Conservation (phyloP, 2,113 vertebrate genomes). For the Microcebus murinus region DNA sequence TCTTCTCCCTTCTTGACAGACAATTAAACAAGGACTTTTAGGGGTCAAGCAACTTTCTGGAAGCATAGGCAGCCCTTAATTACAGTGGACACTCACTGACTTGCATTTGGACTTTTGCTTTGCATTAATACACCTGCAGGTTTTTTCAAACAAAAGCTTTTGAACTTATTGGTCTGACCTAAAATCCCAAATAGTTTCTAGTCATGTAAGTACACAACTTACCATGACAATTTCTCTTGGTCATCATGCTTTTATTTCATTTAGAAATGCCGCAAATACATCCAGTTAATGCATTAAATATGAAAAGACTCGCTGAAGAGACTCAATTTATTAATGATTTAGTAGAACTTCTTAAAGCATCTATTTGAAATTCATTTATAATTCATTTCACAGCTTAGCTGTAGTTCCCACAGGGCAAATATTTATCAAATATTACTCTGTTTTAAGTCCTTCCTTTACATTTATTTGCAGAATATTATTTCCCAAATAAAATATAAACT, state of each 20-base stretch:
- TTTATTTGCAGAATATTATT: slow-evolving; percentile 60
- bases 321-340: slow-evolving; percentile 83
- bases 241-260: slow-evolving; percentile 67
- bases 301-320: slow-evolving; percentile 80
- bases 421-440: slow-evolving; percentile 82
- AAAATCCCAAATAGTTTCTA: slow-evolving; percentile 59
- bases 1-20: background rate
- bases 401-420: slow-evolving; percentile 74
- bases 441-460: slow-evolving; percentile 52
- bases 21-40: background rate
- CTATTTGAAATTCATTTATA: slow-evolving; percentile 84
- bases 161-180: background rate
- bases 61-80: background rate
- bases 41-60: background rate
- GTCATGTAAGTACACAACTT: background rate
- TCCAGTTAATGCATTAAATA: slow-evolving; percentile 84
- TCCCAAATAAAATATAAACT: slow-evolving; percentile 43
- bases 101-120: background rate
- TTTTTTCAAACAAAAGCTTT: slow-evolving; percentile 45
- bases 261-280: slow-evolving; percentile 79
- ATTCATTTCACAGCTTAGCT: slow-evolving; percentile 83
- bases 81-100: background rate
- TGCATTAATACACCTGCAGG: background rate
- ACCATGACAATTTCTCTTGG: slow-evolving; percentile 50
- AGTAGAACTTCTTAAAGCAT: slow-evolving; percentile 77